Evolutionary conservation across 2,888 invertebrate genomes (phyloP), one percentile per base, ranked within the genome.

Genomic region (Philereme vetulata): DNA sequence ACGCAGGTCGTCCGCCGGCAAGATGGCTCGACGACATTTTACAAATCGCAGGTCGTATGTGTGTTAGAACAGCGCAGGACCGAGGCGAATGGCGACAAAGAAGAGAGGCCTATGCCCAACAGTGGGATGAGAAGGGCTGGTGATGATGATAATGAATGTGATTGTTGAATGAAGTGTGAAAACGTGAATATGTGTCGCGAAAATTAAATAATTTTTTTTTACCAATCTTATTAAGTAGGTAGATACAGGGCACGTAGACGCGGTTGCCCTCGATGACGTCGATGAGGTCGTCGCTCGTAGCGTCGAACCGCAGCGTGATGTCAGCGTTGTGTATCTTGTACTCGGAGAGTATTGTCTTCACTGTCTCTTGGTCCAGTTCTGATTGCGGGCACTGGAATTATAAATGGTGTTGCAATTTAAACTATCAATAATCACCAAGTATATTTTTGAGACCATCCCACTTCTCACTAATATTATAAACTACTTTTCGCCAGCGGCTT

Each of bases 241-340:
- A 99, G 87, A 99, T 98, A 91, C 99, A 99, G 3, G 99, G 99
- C 72, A 99, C 95, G 85, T 99, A 99, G 73, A 99, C 96, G 63
- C 99, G 94, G 91, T 99, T 99, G 57, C 99, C 99, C 91, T 99
- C 99, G 68, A 99, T 97, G 5, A 99, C 97, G 89, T 99, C 99
- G 76, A 99, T 99, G 46, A 99, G 93, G 87, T 99, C 99, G 81
- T 99, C 99, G 72, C 98, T 96, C 1, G 98, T 98, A 0, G 99
- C 98, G 86, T 99, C 98, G 77, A 96, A 97, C 66, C 97, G 94
- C 47, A 99, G 93, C 0, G 98, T 98, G 58, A 99, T 97, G 83
- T 99, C 99, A 9, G 99, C 99, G 85, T 99, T 99, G 85, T 99
- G 98, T 62, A 99, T 99, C 91, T 97, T 97, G 86, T 99, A 99